phyloP scores from a whole-genome alignment of 2,797 vertebrate genomes.

The Cirrhinus molitorella region DNA sequence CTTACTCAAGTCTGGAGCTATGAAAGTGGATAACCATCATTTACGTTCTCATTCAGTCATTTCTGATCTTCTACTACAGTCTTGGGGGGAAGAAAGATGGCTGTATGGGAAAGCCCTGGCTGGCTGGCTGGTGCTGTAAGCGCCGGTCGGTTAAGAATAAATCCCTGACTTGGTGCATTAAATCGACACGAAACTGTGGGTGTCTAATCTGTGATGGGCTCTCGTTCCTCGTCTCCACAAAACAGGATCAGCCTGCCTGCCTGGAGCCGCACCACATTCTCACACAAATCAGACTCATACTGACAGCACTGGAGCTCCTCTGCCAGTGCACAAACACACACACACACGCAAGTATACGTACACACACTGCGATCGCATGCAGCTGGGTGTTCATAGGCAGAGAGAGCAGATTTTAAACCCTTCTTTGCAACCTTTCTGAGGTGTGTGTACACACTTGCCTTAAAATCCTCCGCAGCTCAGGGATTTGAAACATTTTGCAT shows the following conservation, averaged over 20 bases:
- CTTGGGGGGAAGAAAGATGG: constrained; percentile 58
- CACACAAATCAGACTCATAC: constrained; percentile 77
- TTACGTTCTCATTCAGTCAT: constrained; percentile 26
- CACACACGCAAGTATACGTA: constrained; percentile 45
- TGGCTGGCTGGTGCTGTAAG: constrained; percentile 60
- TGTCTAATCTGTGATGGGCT: constrained; percentile 83
- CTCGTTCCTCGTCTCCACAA: constrained; percentile 79
- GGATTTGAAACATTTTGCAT: constrained; percentile 38
- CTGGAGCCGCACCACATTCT: constrained; percentile 78
- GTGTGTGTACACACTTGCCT: constrained; percentile 34
- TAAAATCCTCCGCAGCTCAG: constrained; percentile 20
- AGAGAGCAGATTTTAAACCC: constrained; percentile 45
- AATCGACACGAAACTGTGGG: constrained; percentile 83
- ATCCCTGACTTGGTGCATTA: constrained; percentile 82
- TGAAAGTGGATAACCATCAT: constrained; percentile 22
- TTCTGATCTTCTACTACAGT: constrained; percentile 32
- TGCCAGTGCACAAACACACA: constrained; percentile 59
- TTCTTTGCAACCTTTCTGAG: constrained; percentile 45
- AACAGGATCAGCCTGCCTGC: constrained; percentile 82
- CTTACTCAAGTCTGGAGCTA: constrained; percentile 11
- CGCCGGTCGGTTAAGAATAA: constrained; percentile 73
- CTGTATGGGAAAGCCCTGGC: constrained; percentile 73
- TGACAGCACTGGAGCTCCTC: constrained; percentile 77
- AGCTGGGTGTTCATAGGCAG: constrained; percentile 51
- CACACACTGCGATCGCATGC: constrained; percentile 50